Evolutionary conservation across 2,888 invertebrate genomes (phyloP).

Genomic region (Drosophila tanythrix): DNA sequence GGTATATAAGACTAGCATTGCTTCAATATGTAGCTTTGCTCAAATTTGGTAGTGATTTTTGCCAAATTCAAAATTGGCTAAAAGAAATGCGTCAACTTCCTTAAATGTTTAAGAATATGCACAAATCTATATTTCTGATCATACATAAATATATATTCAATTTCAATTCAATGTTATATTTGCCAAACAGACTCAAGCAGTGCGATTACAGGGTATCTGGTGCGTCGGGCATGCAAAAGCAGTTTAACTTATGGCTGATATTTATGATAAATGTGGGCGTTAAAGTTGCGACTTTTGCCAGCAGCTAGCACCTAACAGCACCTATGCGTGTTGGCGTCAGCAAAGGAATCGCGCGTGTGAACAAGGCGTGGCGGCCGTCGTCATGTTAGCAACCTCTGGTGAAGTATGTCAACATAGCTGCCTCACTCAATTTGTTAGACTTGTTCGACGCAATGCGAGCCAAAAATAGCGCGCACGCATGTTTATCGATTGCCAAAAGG

Average conservation of each 20-base stretch:
- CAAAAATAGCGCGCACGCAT: slow-evolving; percentile 49
- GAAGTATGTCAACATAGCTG: slow-evolving; percentile 62
- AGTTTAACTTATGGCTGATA: not conserved
- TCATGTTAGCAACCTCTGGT: slow-evolving; percentile 49
- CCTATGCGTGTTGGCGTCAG: slow-evolving; percentile 47
- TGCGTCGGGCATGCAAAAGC: not conserved
- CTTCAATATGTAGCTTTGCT: not conserved
- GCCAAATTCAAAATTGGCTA: not conserved
- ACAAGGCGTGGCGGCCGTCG: slow-evolving; percentile 17
- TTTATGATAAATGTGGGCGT: slow-evolving; percentile 60
- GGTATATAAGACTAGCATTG: not conserved
- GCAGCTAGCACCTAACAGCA: slow-evolving; percentile 23
- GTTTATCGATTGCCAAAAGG: slow-evolving; percentile 52
- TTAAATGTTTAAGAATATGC: not conserved
- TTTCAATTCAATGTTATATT: not conserved
- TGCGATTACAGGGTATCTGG: slow-evolving; percentile 17
- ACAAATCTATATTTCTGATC: not conserved
- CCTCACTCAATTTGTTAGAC: slow-evolving; percentile 66
- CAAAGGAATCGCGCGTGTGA: slow-evolving; percentile 4
- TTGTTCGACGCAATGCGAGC: slow-evolving; percentile 22
- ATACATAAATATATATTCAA: not conserved
- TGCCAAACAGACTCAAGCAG: not conserved
- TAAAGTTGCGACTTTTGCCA: slow-evolving; percentile 57
- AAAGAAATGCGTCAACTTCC: not conserved
- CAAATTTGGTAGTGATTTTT: not conserved